Conservation (phyloP, 2,888 invertebrate species). For the Microchrysa polita region DNA sequence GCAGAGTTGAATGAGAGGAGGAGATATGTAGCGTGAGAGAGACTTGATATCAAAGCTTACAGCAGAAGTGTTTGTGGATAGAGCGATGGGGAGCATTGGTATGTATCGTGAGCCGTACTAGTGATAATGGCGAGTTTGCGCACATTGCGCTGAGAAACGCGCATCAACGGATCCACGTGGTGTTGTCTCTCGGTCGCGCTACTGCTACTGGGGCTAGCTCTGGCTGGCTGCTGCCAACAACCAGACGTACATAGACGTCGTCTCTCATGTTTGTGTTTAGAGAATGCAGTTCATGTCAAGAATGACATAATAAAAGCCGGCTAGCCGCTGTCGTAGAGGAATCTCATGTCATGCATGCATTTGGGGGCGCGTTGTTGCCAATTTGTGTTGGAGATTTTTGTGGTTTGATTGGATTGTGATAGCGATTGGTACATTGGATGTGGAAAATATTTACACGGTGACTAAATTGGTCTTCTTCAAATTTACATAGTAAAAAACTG, state of each 20-base stretch:
- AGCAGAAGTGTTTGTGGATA: background rate
- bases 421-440: no score
- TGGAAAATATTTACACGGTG: no score
- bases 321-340: constrained; percentile 11
- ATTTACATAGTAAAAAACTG: no score
- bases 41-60: background rate
- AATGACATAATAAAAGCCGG: constrained; percentile 43
- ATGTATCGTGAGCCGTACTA: background rate
- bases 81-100: constrained; percentile 3
- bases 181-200: no score
- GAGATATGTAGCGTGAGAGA: background rate
- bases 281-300: constrained; percentile 32
- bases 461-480: no score
- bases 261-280: constrained; percentile 24
- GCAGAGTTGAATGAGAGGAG: background rate
- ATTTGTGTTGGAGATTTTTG: no score
- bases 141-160: constrained; percentile 9
- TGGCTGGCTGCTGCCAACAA: no score
- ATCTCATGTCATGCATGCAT: constrained; percentile 3
- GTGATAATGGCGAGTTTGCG: constrained; percentile 23
- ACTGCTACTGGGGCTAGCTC: no score
- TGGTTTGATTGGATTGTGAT: no score
- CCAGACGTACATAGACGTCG: constrained; percentile 9
- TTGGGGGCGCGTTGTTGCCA: background rate
- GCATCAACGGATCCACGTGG: constrained; percentile 50